Percentiles rank a stretch among this genome's conserved stretches.
Evolutionary conservation across 1,140 invertebrate genomes (phyloP).

Genomic region (Araneus ventricosus): DNA sequence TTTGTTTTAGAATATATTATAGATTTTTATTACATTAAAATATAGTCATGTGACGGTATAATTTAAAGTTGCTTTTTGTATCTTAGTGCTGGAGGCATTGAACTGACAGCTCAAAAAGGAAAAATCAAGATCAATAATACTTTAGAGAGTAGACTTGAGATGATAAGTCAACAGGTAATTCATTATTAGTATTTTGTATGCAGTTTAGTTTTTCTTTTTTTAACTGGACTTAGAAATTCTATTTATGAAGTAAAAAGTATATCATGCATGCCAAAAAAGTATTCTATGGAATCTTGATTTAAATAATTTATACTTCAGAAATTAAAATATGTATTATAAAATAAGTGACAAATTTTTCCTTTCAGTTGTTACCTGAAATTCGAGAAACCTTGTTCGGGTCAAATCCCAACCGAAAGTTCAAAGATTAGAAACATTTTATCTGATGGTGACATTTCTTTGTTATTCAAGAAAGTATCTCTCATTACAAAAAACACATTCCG

Average conservation of each 20-base stretch:
- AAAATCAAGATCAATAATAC: conserved; percentile 96
- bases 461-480: conserved; percentile 52
- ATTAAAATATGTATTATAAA: conserved; percentile 41
- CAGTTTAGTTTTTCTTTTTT: neutral
- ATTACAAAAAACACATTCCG: conserved; percentile 30
- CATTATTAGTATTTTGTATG: neutral
- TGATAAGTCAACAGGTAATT: conserved; percentile 91
- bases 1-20: too few species aligned
- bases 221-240: too few species aligned
- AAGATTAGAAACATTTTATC: conserved; percentile 87
- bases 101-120: conserved; percentile 89
- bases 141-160: conserved; percentile 94
- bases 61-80: conserved; percentile 65
- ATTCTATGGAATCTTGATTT: neutral
- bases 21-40: neutral
- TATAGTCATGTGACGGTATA: neutral
- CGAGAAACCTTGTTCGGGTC: conserved; percentile 95
- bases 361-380: conserved; percentile 92
- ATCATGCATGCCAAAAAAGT: too few species aligned
- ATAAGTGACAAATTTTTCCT: conserved; percentile 35
- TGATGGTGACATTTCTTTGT: neutral
- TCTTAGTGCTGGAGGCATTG: conserved; percentile 92
- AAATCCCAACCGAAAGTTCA: conserved; percentile 98
- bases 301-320: neutral
- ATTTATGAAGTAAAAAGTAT: too few species aligned